Evolutionary conservation across 2,888 invertebrate genomes (phyloP).

Genomic region (Periphyllus acericola): DNA sequence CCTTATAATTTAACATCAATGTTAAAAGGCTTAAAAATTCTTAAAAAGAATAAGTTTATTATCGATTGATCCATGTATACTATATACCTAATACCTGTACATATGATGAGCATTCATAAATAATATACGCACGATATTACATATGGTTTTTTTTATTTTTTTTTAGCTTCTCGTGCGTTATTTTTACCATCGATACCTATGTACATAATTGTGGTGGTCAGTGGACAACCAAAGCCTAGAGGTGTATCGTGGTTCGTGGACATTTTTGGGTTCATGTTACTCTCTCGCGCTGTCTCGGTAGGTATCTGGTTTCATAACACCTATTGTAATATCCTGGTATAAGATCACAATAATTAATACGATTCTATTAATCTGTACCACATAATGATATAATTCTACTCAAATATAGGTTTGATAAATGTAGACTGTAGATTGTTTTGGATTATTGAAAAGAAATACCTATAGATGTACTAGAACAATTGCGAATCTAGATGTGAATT

Average conservation of each 20-base stretch:
- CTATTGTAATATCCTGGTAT: background rate
- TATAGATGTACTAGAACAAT: background rate
- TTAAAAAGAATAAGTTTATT: too few relatives aligned
- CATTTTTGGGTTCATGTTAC: background rate
- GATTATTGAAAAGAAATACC: background rate
- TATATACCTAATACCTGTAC: too few relatives aligned
- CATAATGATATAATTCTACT: background rate
- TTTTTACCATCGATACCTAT: background rate
- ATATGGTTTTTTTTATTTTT: background rate
- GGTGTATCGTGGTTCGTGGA: background rate
- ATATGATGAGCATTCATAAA: too few relatives aligned
- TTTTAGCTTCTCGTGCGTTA: background rate
- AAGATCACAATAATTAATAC: background rate
- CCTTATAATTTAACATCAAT: too few relatives aligned
- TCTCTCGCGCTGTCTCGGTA: background rate
- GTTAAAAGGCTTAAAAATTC: too few relatives aligned
- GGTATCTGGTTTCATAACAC: background rate
- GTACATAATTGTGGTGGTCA: background rate
- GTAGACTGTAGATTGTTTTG: too few relatives aligned
- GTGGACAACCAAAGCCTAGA: background rate
- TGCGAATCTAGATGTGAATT: constrained; percentile 3
- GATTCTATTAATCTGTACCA: background rate
- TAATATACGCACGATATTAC: too few relatives aligned
- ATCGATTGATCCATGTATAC: too few relatives aligned
- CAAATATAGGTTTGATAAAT: background rate